Evolutionary conservation across 2,797 vertebrate species (phyloP).

Genomic region (Acanthurus leucopareius): DNA sequence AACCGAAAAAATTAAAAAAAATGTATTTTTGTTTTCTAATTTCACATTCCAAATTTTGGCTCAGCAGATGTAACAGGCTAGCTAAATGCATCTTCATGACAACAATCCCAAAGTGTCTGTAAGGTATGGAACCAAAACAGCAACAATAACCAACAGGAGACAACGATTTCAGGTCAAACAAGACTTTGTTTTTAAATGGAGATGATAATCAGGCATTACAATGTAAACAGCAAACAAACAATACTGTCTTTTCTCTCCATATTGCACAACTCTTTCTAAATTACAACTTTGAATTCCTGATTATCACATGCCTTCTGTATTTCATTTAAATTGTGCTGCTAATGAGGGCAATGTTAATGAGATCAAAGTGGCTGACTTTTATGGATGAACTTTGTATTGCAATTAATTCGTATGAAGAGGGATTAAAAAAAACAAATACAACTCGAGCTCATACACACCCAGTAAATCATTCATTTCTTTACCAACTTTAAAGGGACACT

Average conservation of each 20-base stretch:
- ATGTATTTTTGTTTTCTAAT: conserved; percentile 7
- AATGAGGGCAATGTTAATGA: conserved; percentile 34
- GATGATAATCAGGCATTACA: conserved; percentile 70
- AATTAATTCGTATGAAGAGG: conserved; percentile 38
- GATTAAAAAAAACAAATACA: conserved; percentile 53
- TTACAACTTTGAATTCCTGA: conserved; percentile 69
- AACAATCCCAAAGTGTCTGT: conserved; percentile 14
- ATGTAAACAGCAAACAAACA: conserved; percentile 75
- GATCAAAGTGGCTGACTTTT: conserved; percentile 44
- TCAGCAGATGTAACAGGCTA: conserved; percentile 6
- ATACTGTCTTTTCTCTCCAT: conserved; percentile 64
- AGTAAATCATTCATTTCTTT: conserved; percentile 59
- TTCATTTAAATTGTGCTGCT: conserved; percentile 55
- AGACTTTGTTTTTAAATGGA: conserved; percentile 59
- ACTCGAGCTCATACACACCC: conserved; percentile 54
- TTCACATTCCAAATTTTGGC: conserved; percentile 18
- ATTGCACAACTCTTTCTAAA: conserved; percentile 77
- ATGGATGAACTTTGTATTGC: conserved; percentile 52
- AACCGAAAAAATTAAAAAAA: conserved; percentile 14
- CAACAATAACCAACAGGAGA: conserved; percentile 54
- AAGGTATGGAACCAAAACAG: conserved; percentile 26
- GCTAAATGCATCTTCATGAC: conserved; percentile 19
- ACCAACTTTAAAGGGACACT: conserved; percentile 60
- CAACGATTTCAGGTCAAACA: conserved; percentile 49
- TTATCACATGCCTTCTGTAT: conserved; percentile 66